Percentiles rank a stretch among this genome's conserved stretches.
phyloP scores from a whole-genome alignment of 2,888 invertebrate genomes.

The Xylota segnis region DNA sequence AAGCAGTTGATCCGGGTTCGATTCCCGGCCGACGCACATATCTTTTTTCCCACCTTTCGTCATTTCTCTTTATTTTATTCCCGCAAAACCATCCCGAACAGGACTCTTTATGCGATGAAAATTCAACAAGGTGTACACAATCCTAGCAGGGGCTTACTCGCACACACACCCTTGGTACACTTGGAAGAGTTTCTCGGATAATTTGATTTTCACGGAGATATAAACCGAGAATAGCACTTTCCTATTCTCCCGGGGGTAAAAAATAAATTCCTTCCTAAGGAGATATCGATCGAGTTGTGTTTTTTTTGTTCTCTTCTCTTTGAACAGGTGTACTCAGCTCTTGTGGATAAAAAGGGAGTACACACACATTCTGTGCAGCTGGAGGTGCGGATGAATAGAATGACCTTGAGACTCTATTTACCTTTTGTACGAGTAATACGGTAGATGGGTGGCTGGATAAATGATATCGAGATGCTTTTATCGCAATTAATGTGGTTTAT shows the following conservation, averaged over 20 bases:
- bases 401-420: constrained; percentile 42
- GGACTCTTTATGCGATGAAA: constrained; percentile 23
- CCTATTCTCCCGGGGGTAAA: constrained; percentile 7
- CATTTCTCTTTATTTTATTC: not conserved
- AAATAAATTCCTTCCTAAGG: constrained; percentile 23
- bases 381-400: not conserved
- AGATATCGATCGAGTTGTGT: constrained; percentile 36
- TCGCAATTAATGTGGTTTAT: constrained; percentile 24
- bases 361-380: not conserved
- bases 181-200: constrained; percentile 36
- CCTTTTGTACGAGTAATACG: constrained; percentile 3
- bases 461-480: constrained; percentile 35
- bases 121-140: constrained; percentile 30
- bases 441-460: not conserved
- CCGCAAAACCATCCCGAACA: not conserved
- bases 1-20: constrained; percentile 77
- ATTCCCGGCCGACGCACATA: constrained; percentile 76
- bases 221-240: constrained; percentile 44
- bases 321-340: constrained; percentile 19
- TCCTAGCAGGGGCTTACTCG: not conserved
- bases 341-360: not conserved
- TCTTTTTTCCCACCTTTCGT: constrained; percentile 20
- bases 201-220: constrained; percentile 62
- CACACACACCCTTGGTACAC: constrained; percentile 10
- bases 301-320: not conserved